These are phyloP conservation scores for Rotaria sp. DNA, from an alignment of 2,888 invertebrate species.

Conservation along the genomic window DNA sequence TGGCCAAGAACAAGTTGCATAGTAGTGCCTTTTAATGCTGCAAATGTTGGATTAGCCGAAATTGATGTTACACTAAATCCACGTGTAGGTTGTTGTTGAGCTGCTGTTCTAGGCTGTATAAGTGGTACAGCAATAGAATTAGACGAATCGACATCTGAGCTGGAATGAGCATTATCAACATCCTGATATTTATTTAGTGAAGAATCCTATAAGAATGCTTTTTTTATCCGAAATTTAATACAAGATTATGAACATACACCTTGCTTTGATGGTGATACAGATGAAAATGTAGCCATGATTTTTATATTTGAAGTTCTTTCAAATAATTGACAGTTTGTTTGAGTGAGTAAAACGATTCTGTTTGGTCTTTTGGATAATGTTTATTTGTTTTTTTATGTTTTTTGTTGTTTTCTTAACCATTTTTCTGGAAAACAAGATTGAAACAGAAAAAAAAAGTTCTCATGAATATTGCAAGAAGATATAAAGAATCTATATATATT, in stretches of 20 bases:
- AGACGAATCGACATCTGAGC: too few species aligned
- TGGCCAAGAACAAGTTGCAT: neutral
- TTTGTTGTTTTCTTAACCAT: neutral
- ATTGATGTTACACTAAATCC: neutral
- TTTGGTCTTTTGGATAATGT: neutral
- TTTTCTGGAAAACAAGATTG: too few species aligned
- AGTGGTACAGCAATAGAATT: too few species aligned
- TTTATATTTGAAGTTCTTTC: neutral
- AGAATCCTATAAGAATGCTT: neutral
- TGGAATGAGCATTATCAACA: neutral
- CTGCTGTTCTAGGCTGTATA: neutral
- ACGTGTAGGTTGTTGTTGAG: neutral
- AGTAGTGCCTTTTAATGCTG: neutral
- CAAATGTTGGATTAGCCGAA: neutral
- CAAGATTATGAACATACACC: neutral
- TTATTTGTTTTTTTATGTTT: neutral
- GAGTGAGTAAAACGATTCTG: neutral
- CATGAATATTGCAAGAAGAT: neutral
- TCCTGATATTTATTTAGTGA: neutral
- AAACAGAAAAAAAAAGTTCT: neutral
- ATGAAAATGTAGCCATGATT: neutral
- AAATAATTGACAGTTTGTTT: neutral
- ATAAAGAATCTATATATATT: neutral
- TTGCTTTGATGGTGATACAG: neutral
- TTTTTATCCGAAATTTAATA: neutral